Conservation (phyloP, 2,113 vertebrate species). For the Oreochromis aureus region DNA sequence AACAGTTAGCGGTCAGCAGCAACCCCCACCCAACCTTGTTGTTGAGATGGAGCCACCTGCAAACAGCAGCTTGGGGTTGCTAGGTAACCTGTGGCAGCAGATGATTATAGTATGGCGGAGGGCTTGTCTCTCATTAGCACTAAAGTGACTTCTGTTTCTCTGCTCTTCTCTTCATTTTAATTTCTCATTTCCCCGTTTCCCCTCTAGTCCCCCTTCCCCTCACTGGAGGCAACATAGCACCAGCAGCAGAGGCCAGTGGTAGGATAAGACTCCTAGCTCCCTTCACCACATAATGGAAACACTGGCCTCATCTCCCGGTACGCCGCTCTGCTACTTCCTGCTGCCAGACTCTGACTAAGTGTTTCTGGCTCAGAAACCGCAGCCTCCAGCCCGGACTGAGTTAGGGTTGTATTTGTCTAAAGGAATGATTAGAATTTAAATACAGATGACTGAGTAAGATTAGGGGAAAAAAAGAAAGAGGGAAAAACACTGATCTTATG, state of each 20-base stretch:
- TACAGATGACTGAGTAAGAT: not conserved
- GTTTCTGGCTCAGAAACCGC: constrained; percentile 51
- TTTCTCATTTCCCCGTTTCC: not conserved
- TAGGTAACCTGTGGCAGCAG: constrained; percentile 59
- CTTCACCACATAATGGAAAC: constrained; percentile 64
- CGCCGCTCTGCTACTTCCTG: constrained; percentile 26
- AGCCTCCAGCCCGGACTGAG: constrained; percentile 5
- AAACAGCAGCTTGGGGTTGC: constrained; percentile 64
- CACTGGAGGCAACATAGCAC: constrained; percentile 48
- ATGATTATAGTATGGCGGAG: constrained; percentile 34
- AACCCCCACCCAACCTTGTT: constrained; percentile 19
- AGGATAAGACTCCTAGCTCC: constrained; percentile 47
- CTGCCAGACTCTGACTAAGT: constrained; percentile 69
- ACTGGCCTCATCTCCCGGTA: constrained; percentile 59
- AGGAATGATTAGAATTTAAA: constrained; percentile 29
- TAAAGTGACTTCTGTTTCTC: not conserved
- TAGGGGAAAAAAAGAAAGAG: not conserved
- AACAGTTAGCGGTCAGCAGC: constrained; percentile 17
- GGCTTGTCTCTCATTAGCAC: constrained; percentile 17
- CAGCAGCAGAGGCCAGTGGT: constrained; percentile 43
- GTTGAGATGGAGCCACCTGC: constrained; percentile 51
- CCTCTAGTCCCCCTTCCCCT: not conserved
- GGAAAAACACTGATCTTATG: not conserved
- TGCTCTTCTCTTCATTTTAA: not conserved
- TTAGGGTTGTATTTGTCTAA: constrained; percentile 25